Evolutionary conservation across 1,140 invertebrate genomes (phyloP).

Genomic region (Penaeus chinensis): DNA sequence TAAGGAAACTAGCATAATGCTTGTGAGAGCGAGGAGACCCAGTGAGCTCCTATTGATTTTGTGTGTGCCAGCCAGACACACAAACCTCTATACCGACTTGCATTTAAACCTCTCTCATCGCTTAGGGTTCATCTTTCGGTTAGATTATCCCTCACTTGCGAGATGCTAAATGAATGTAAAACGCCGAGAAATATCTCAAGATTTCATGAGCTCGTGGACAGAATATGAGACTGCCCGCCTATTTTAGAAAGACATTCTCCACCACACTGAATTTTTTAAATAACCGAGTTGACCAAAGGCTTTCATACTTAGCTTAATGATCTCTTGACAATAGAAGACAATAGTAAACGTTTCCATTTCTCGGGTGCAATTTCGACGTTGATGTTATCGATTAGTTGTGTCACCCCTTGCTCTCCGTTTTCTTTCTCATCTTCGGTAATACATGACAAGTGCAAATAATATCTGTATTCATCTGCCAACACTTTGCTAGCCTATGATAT

Average conservation of each 20-base stretch:
- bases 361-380: too few relatives aligned
- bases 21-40: constrained; percentile 46
- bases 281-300: too few relatives aligned
- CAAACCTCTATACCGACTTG: constrained; percentile 51
- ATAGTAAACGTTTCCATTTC: not conserved
- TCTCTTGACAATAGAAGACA: not conserved
- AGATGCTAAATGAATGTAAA: too few relatives aligned
- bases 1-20: constrained; percentile 20
- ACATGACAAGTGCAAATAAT: not conserved
- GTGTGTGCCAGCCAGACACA: constrained; percentile 58
- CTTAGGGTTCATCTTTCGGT: constrained; percentile 39
- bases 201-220: too few relatives aligned
- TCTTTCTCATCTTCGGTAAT: not conserved
- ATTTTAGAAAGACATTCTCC: too few relatives aligned
- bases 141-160: not conserved
- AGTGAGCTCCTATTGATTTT: constrained; percentile 60
- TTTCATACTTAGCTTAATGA: not conserved
- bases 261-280: too few relatives aligned
- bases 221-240: too few relatives aligned
- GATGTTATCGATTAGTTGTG: constrained; percentile 4
- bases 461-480: not conserved
- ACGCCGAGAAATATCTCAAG: too few relatives aligned
- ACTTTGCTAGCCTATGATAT: not conserved
- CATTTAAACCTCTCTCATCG: constrained; percentile 45
- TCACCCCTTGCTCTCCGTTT: constrained; percentile 20